Conservation (phyloP, 2,797 vertebrate genomes). For the Myioborus melanocephalus region DNA sequence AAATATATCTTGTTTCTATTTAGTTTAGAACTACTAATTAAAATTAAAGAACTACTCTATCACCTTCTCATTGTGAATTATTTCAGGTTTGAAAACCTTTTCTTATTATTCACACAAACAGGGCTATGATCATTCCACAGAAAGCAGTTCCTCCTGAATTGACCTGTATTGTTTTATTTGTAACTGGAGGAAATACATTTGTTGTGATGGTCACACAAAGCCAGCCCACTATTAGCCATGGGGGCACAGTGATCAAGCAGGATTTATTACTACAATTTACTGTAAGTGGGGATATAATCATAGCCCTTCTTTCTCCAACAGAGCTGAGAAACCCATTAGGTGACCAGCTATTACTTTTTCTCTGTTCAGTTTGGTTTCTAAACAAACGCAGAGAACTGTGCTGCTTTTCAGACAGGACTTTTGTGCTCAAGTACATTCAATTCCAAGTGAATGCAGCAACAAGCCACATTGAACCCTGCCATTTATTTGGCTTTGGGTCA, state of each 20-base stretch:
- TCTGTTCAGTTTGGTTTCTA: not conserved
- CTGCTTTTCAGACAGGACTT: not conserved
- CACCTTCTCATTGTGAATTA: not conserved
- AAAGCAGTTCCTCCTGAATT: not conserved
- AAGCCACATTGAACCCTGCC: not conserved
- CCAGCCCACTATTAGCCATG: not conserved
- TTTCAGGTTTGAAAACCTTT: not conserved
- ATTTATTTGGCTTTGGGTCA: conserved; percentile 24
- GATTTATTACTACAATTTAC: conserved; percentile 23
- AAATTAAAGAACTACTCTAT: not conserved
- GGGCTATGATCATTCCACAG: not conserved
- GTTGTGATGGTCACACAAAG: not conserved
- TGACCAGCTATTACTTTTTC: not conserved
- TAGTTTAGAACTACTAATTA: not conserved
- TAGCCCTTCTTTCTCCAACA: not conserved
- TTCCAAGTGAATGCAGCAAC: not conserved
- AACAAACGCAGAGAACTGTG: not conserved
- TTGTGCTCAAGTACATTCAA: not conserved
- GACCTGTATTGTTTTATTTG: not conserved
- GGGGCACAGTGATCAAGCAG: not conserved
- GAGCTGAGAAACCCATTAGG: not conserved
- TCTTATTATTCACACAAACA: not conserved
- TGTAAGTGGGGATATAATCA: conserved; percentile 6
- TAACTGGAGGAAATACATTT: not conserved
- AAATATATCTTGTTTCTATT: not conserved